Evolutionary conservation across 2,888 invertebrate genomes (phyloP).

Genomic region (Drosophila stalkeri): DNA sequence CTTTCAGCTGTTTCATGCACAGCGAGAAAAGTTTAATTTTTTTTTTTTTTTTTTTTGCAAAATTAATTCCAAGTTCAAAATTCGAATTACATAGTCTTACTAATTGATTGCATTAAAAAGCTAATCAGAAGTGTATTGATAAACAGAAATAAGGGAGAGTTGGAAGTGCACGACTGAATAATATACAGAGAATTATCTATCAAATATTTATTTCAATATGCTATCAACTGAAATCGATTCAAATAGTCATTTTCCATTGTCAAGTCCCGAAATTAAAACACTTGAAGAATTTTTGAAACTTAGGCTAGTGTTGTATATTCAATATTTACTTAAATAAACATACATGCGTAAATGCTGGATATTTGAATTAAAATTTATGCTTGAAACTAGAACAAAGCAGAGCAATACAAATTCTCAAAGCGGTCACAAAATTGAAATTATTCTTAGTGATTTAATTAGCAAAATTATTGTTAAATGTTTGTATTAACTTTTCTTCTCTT

Average conservation of each 20-base stretch:
- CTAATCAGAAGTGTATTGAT: background rate
- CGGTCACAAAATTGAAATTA: conserved; percentile 12
- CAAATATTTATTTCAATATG: background rate
- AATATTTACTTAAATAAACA: conserved; percentile 40
- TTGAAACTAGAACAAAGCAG: conserved; percentile 34
- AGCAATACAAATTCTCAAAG: conserved; percentile 32
- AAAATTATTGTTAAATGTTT: conserved; percentile 26
- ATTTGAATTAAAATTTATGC: conserved; percentile 37
- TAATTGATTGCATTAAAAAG: background rate
- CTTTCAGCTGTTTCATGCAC: conserved; percentile 52
- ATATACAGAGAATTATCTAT: no score
- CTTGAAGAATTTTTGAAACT: conserved; percentile 9
- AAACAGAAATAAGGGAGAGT: background rate
- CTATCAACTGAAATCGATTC: background rate
- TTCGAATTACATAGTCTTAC: background rate
- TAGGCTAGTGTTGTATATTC: conserved; percentile 35
- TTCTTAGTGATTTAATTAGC: conserved; percentile 17
- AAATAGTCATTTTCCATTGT: background rate
- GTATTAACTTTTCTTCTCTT: background rate
- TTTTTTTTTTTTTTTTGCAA: background rate
- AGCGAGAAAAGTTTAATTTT: conserved; percentile 18
- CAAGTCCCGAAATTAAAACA: conserved; percentile 23
- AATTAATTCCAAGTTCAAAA: background rate
- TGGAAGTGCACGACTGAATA: background rate
- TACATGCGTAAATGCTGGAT: conserved; percentile 35